Percentiles rank a stretch among this genome's conserved stretches.
Conservation (phyloP, 30 jellyfish, hydroid and myxozoan species). For the Catostylus mosaicus region DNA sequence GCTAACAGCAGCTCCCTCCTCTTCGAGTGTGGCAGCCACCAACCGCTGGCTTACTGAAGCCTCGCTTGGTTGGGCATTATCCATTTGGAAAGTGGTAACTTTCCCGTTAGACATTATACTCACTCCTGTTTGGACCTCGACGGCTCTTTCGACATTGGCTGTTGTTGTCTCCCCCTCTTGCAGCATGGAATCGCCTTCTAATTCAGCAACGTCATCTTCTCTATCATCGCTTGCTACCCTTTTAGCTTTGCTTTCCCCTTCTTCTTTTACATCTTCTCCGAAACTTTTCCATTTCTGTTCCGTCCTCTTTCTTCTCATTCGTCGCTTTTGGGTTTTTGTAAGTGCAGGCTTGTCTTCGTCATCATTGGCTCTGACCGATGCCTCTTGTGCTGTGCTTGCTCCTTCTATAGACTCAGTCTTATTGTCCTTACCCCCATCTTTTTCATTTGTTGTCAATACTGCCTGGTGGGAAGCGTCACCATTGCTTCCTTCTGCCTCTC, state of each 20-base stretch:
- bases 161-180: too few species aligned
- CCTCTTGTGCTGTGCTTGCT: not conserved
- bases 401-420: not conserved
- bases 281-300: conserved; percentile 3
- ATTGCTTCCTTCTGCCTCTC: not conserved
- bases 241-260: too few species aligned
- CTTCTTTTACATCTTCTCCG: too few species aligned
- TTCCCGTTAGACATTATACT: too few species aligned
- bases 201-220: not conserved
- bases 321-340: not conserved
- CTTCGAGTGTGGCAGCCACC: too few species aligned
- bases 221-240: not conserved
- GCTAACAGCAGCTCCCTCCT: too few species aligned
- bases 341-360: not conserved
- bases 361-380: not conserved
- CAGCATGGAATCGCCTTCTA: not conserved
- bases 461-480: not conserved
- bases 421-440: not conserved
- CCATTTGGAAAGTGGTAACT: too few species aligned
- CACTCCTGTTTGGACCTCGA: too few species aligned
- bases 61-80: too few species aligned
- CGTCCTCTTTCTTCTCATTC: not conserved
- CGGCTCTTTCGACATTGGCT: too few species aligned
- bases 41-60: too few species aligned
- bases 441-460: not conserved